Conservation (phyloP, 2,888 invertebrate species). For the Leistus spinibarbis region DNA sequence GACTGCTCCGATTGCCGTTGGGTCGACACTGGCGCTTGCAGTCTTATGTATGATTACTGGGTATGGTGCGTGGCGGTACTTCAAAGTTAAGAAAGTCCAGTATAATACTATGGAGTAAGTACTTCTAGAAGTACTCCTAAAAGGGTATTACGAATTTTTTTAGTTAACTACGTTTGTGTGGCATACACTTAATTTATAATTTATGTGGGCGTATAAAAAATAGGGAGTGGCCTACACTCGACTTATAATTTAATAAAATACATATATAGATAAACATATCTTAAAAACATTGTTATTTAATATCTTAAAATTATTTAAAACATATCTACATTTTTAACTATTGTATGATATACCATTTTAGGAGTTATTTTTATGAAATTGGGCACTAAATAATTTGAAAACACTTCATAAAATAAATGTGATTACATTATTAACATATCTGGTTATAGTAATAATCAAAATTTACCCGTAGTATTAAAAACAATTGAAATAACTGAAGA, state of each 20-base stretch:
- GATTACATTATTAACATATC: neutral
- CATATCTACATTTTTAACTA: neutral
- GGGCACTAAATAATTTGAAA: neutral
- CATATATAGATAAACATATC: neutral
- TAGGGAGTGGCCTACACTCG: neutral
- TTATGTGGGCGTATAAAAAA: neutral
- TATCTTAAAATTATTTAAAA: no score
- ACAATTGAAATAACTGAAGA: neutral
- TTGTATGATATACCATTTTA: neutral
- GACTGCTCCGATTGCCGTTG: conserved; percentile 83
- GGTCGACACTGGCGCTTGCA: conserved; percentile 81
- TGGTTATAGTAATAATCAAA: conserved; percentile 17
- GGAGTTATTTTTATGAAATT: neutral
- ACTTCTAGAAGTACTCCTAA: neutral
- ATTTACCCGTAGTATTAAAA: conserved; percentile 25
- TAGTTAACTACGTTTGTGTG: neutral
- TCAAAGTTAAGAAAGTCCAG: conserved; percentile 88
- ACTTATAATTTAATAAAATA: neutral
- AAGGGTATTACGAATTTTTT: neutral
- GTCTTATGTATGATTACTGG: conserved; percentile 82
- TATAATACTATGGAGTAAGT: conserved; percentile 88
- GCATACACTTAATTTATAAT: neutral
- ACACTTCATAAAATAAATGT: neutral
- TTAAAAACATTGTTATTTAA: neutral
- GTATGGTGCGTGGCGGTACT: conserved; percentile 84